Evolutionary conservation across 2,797 vertebrate species (phyloP), one percentile per base, ranked within the genome.

Genomic region (Halcyon badia): DNA sequence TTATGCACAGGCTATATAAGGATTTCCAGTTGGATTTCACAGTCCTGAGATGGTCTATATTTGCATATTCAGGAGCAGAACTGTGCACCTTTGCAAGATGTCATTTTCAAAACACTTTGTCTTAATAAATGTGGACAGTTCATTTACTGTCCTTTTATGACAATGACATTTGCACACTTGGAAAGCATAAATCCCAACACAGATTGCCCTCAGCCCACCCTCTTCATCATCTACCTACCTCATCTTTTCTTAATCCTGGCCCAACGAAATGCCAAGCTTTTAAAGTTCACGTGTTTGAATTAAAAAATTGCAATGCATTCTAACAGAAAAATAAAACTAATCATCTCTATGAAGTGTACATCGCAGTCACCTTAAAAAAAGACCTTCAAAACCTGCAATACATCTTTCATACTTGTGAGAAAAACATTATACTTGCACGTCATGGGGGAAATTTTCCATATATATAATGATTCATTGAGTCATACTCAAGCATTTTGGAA

Each of bases 391-490:
- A 90, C 7, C 35, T 62, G 15, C 35, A 57, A 60, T 35, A 24
- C 7, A 19, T 52, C 14, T 94, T 89, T 94, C 54, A 65, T 62
- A 33, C 11, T 13, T 70, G 28, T 62, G 31, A 72, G 75, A 94
- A 76, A 89, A 89, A 33, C 48, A 61, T 92, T 68, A 41, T 31
- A 57, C 8, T 87, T 31, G 35, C 0, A 0, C 33, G 94, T 96
- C 73, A 33, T 6, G 11, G 71, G 44, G 83, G 49, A 94, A 94
- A 88, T 76, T 33, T 26, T 71, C 25, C 21, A 21, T 71, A n/a
- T 97, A 94, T 94, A 21, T 56, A 88, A 60, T 31, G n/a, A 87
- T 15, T 73, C 84, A 79, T n/a, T 89, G 37, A 73, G 25, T 22
- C 7, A 69, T 37, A 72, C 14, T 86, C 31, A 56, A 81, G 13